These are phyloP conservation scores for Branchipolynoe longqiensis DNA, from an alignment of 2,888 invertebrate genomes.

Conservation along the genomic window DNA sequence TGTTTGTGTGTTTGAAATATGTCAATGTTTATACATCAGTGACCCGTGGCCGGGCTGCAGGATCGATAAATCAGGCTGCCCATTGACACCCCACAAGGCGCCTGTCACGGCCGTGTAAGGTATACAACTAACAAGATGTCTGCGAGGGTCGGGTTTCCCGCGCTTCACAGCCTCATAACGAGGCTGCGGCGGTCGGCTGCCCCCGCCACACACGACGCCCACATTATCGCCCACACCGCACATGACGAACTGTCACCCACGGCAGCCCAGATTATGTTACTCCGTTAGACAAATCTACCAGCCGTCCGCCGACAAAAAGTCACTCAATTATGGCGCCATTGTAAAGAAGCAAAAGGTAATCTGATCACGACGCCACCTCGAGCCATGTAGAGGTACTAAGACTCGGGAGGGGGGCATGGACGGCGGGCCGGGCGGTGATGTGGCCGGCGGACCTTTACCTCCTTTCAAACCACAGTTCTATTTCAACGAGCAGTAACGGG, in stretches of 20 bases:
- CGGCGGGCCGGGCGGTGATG: background rate
- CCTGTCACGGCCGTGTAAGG: slow-evolving; percentile 33
- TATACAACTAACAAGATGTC: slow-evolving; percentile 54
- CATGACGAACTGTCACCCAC: slow-evolving; percentile 22
- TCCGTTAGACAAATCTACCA: slow-evolving; percentile 50
- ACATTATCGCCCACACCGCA: background rate
- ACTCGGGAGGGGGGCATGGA: background rate
- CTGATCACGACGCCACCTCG: slow-evolving; percentile 55
- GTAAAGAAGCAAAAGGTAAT: slow-evolving; percentile 50
- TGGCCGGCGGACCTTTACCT: background rate
- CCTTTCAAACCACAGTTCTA: background rate
- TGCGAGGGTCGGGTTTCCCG: background rate
- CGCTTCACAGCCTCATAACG: slow-evolving; percentile 30
- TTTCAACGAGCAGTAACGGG: no score
- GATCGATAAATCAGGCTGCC: slow-evolving; percentile 10
- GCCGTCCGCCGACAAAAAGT: slow-evolving; percentile 34
- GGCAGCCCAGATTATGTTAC: slow-evolving; percentile 16
- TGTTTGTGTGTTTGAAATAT: no score
- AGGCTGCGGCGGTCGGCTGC: background rate
- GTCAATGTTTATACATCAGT: slow-evolving; percentile 50
- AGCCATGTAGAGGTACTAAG: slow-evolving; percentile 38
- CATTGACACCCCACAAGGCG: slow-evolving; percentile 34
- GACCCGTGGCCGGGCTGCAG: slow-evolving; percentile 1
- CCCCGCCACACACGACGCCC: slow-evolving; percentile 32
- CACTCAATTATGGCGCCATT: slow-evolving; percentile 48